A percentile compares a stretch with the other conserved stretches of the same genome.
phyloP scores from a whole-genome alignment of 1,140 invertebrate species.

The Hirudo medicinalis region DNA sequence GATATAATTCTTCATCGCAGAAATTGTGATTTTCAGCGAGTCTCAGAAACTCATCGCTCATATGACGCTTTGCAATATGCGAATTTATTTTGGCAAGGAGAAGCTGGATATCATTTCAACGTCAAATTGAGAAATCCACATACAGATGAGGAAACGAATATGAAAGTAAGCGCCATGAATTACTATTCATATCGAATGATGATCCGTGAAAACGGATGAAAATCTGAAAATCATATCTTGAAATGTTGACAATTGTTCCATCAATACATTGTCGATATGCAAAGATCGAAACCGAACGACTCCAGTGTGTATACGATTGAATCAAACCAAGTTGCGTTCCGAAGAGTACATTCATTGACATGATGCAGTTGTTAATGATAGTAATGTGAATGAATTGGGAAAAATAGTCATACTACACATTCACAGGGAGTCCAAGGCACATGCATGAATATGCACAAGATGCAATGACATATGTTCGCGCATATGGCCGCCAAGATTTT shows the following conservation, averaged over 20 bases:
- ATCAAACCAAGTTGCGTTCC: not conserved
- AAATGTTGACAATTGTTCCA: not conserved
- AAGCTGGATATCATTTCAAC: no score
- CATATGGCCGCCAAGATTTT: conserved; percentile 38
- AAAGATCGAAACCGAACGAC: conserved; percentile 7
- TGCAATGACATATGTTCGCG: conserved; percentile 43
- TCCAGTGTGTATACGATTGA: not conserved
- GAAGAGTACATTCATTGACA: conserved; percentile 4
- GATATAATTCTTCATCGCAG: no score
- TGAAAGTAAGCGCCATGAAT: conserved; percentile 1
- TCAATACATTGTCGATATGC: not conserved
- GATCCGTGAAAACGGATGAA: not conserved
- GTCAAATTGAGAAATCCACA: no score
- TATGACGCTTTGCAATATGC: no score
- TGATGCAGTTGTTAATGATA: not conserved
- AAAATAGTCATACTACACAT: not conserved
- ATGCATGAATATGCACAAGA: conserved; percentile 43
- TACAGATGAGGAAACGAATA: not conserved
- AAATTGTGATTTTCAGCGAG: no score
- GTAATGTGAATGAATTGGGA: not conserved
- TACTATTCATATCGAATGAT: not conserved
- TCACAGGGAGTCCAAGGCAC: conserved; percentile 19
- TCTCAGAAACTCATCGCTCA: no score
- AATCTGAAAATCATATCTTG: conserved; percentile 3
- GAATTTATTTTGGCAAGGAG: no score